A percentile compares a stretch with the other conserved stretches of the same genome.
These are phyloP conservation scores for Oscheius sp. DNA, from an alignment of 2,888 invertebrate species.

Conservation along the genomic window DNA sequence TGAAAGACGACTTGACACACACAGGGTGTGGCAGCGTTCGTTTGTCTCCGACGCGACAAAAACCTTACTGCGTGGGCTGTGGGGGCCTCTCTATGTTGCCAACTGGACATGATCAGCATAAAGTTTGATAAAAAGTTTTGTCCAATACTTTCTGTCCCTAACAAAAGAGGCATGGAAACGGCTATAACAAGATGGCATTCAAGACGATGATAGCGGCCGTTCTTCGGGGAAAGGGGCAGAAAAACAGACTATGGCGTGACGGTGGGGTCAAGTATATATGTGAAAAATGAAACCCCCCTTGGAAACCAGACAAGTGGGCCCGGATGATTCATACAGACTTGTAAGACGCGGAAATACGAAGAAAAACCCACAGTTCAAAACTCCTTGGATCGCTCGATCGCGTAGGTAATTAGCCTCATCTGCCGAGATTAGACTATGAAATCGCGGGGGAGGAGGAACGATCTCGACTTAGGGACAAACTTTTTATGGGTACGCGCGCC, in stretches of 20 bases:
- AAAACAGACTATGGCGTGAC: slow-evolving; percentile 20
- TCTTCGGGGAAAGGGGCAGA: slow-evolving; percentile 26
- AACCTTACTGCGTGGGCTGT: slow-evolving; percentile 29
- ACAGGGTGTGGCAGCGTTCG: slow-evolving; percentile 33
- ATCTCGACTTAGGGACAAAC: too few relatives aligned
- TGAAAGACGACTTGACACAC: slow-evolving; percentile 13
- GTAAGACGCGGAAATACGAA: too few relatives aligned
- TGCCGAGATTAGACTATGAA: too few relatives aligned
- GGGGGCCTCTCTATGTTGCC: slow-evolving; percentile 18
- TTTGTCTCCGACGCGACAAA: slow-evolving; percentile 29
- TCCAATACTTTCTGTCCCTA: neutral
- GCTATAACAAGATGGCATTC: neutral
- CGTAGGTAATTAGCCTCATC: too few relatives aligned
- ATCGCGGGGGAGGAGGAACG: too few relatives aligned
- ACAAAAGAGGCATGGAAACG: neutral
- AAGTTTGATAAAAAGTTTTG: neutral
- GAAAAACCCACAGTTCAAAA: too few relatives aligned
- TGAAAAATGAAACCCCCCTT: neutral
- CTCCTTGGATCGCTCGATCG: too few relatives aligned
- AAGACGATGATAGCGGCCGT: neutral
- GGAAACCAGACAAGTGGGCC: too few relatives aligned
- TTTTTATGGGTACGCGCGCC: too few relatives aligned
- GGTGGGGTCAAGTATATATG: slow-evolving; percentile 9
- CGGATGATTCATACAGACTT: too few relatives aligned
- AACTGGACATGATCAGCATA: slow-evolving; percentile 27